Conservation (phyloP, 2,888 invertebrate species). For the Calephelis perditalis region DNA sequence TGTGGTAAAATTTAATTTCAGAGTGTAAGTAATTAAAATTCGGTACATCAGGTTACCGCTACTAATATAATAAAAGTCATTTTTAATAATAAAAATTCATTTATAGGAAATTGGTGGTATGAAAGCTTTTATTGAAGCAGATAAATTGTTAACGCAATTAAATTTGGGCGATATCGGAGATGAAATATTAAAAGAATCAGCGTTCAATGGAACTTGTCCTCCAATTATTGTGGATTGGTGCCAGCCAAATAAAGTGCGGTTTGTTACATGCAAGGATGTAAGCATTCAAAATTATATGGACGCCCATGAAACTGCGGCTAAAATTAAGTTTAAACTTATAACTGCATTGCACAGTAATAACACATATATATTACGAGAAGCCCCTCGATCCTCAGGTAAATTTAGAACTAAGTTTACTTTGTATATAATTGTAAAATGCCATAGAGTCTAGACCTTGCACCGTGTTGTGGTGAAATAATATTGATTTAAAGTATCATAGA, state of each 20-base stretch:
- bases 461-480: too few relatives aligned
- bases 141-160: conserved; percentile 57
- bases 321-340: conserved; percentile 62
- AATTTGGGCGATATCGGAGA: conserved; percentile 63
- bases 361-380: conserved; percentile 65
- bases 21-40: too few relatives aligned
- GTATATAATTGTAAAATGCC: too few relatives aligned
- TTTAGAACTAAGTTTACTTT: not conserved
- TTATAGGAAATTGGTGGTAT: conserved; percentile 67
- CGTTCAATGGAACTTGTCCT: conserved; percentile 67
- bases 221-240: conserved; percentile 70
- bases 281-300: conserved; percentile 72
- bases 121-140: conserved; percentile 68
- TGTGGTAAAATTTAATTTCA: too few relatives aligned
- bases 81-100: conserved; percentile 15
- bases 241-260: conserved; percentile 61
- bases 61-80: not conserved
- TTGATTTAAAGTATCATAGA: too few relatives aligned
- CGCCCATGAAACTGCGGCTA: conserved; percentile 71
- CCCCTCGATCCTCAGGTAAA: conserved; percentile 68
- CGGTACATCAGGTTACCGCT: not conserved
- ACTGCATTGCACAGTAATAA: conserved; percentile 68
- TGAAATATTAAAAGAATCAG: conserved; percentile 65
- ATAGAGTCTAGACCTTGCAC: too few relatives aligned
- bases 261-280: conserved; percentile 70